These are phyloP conservation scores for Bembecia ichneumoniformis DNA, from an alignment of 2,888 invertebrate species.

Conservation along the genomic window DNA sequence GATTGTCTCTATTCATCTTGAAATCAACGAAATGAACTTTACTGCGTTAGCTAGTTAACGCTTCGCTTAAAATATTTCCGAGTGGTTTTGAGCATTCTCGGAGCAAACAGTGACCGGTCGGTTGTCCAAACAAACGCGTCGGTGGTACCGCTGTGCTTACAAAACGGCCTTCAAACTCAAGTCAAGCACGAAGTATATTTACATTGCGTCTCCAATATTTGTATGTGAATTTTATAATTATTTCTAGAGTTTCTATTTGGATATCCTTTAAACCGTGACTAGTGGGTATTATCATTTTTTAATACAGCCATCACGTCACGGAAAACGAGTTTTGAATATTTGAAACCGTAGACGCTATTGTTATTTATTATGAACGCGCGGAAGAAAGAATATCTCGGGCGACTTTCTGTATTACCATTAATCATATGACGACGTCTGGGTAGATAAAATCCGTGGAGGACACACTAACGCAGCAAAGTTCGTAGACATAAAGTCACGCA, in stretches of 20 bases:
- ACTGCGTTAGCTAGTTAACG: conserved; percentile 36
- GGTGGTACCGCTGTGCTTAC: conserved; percentile 30
- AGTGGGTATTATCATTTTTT: conserved; percentile 10
- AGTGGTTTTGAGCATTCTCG: conserved; percentile 55
- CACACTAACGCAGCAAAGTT: conserved; percentile 22
- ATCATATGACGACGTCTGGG: conserved; percentile 51
- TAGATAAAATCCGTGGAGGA: conserved; percentile 47
- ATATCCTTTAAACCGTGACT: conserved; percentile 16
- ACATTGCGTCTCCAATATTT: conserved; percentile 49
- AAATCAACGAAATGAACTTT: conserved; percentile 16
- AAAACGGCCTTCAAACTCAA: conserved; percentile 36
- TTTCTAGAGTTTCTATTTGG: conserved; percentile 7
- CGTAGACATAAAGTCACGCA: conserved; percentile 21
- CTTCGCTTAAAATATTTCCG: conserved; percentile 54
- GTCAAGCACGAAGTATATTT: conserved; percentile 47
- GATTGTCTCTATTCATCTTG: not conserved
- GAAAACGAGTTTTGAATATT: conserved; percentile 40
- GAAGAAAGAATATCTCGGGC: conserved; percentile 45
- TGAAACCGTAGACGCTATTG: conserved; percentile 39
- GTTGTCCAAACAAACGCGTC: conserved; percentile 52
- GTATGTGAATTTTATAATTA: conserved; percentile 54
- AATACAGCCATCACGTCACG: conserved; percentile 5
- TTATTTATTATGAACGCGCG: conserved; percentile 41
- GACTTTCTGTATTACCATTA: conserved; percentile 51
- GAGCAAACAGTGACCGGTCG: conserved; percentile 66